Percentiles rank a stretch among this genome's conserved stretches.
These are phyloP conservation scores for Ormyrus pomaceus DNA, from an alignment of 2,888 invertebrate species.

Conservation along the genomic window DNA sequence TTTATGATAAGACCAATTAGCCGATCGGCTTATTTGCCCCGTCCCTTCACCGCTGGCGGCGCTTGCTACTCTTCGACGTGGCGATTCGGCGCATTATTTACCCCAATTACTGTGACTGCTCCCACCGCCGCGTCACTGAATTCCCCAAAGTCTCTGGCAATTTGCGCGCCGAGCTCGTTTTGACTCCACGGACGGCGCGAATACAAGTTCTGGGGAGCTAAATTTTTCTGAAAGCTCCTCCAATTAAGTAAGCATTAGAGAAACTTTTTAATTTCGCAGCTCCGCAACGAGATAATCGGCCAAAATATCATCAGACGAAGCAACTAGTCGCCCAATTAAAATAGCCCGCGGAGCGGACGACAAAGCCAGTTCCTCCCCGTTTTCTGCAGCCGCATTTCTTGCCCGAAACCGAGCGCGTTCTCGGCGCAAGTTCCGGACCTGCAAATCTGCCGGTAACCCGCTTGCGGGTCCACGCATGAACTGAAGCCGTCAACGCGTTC, in stretches of 20 bases:
- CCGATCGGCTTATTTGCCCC: conserved; percentile 43
- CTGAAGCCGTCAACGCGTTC: background rate
- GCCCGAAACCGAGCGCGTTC: background rate
- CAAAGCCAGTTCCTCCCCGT: background rate
- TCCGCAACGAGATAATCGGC: no score
- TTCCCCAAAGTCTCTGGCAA: conserved; percentile 38
- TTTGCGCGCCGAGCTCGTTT: conserved; percentile 44
- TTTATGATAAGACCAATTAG: conserved; percentile 51
- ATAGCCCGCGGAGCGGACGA: no score
- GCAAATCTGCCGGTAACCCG: conserved; percentile 21
- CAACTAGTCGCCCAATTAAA: no score
- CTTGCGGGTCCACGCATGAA: conserved; percentile 1
- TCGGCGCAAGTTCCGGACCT: background rate
- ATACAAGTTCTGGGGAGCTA: no score
- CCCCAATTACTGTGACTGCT: conserved; percentile 32
- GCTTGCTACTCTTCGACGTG: conserved; percentile 17
- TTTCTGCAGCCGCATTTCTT: background rate
- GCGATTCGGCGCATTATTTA: conserved; percentile 37
- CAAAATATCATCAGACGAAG: no score
- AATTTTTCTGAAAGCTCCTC: no score
- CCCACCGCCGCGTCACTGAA: background rate
- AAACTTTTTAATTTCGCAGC: no score
- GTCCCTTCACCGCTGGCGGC: background rate
- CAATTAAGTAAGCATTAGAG: no score
- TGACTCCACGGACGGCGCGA: no score